These are phyloP conservation scores for Tenrec ecaudatus DNA, from an alignment of 2,113 vertebrate genomes.

Conservation along the genomic window DNA sequence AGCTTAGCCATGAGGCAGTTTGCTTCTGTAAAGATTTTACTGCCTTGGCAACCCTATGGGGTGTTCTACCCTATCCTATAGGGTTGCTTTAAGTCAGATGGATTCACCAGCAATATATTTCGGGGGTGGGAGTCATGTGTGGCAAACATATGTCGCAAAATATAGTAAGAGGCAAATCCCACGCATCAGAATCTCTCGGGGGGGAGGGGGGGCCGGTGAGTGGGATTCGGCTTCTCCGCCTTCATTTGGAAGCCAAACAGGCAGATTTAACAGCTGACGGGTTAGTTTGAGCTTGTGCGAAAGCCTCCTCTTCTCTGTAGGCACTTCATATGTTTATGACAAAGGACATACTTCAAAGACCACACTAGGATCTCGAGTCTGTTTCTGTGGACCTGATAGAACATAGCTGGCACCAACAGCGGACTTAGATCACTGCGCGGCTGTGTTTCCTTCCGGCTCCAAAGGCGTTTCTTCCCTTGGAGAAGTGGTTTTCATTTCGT, in stretches of 20 bases:
- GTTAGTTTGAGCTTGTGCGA: background rate
- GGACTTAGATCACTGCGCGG: background rate
- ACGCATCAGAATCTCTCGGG: background rate
- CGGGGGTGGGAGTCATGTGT: background rate
- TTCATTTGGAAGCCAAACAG: background rate
- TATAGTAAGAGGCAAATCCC: background rate
- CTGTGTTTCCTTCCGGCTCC: background rate
- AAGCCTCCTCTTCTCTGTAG: constrained; percentile 76
- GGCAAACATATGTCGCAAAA: background rate
- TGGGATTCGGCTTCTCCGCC: background rate
- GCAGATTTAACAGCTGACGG: background rate
- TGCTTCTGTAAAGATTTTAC: background rate
- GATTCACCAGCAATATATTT: background rate
- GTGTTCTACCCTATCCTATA: background rate
- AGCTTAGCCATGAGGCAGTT: background rate
- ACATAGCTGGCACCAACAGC: background rate
- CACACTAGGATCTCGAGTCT: background rate
- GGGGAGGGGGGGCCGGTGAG: too few species aligned
- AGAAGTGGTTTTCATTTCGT: background rate
- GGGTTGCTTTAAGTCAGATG: background rate
- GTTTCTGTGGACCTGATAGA: background rate
- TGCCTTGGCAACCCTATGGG: background rate
- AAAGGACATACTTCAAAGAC: background rate
- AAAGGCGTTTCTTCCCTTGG: background rate
- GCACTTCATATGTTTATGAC: constrained; percentile 76